Percentiles rank a stretch among this genome's conserved stretches.
Conservation (phyloP, 2,113 vertebrate species). For the Rhynchomys soricoides region DNA sequence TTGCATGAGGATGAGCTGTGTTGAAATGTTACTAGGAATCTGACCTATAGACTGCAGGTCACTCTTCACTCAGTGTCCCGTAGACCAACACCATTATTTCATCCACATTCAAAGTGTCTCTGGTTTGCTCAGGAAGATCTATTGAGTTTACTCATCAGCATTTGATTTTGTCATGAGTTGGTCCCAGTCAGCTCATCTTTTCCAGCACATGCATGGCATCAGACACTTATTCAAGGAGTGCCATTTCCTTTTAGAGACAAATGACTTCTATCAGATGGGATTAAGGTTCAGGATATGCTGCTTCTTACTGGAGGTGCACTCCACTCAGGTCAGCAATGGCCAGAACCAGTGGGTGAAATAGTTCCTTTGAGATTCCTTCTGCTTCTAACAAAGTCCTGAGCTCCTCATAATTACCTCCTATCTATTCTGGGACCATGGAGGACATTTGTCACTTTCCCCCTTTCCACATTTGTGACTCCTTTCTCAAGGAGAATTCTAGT, state of each 20-base stretch:
- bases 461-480: neutral
- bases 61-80: too few species aligned
- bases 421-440: neutral
- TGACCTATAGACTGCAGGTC: neutral
- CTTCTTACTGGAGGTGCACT: accelerated
- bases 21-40: neutral
- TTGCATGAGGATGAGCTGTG: neutral
- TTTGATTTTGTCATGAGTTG: neutral
- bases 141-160: neutral
- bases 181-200: neutral
- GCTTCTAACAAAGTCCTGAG: neutral
- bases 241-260: neutral
- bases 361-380: neutral
- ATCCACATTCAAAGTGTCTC: neutral
- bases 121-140: neutral
- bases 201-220: neutral
- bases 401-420: neutral
- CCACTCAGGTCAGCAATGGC: neutral
- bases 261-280: neutral
- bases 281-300: accelerated
- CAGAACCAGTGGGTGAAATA: accelerated
- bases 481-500: neutral
- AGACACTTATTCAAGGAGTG: neutral
- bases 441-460: neutral
- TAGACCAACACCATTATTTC: neutral